Evolutionary conservation across 2,888 invertebrate species (phyloP), one percentile per base, ranked within the genome.

Genomic region (Drosophila quasianomalipes): DNA sequence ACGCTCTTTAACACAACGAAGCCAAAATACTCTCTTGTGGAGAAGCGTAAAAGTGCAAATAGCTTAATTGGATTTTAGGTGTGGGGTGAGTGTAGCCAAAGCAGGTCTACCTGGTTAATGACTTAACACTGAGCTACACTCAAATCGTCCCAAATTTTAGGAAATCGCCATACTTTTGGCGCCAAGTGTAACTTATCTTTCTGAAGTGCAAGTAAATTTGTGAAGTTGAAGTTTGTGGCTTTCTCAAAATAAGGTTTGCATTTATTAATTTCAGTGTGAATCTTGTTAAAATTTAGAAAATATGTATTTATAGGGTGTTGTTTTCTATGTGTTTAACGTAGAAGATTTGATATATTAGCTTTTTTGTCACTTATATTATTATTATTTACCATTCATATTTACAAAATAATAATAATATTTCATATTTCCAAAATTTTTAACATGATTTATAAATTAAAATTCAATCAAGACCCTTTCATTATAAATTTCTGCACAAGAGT

Each of bases 171-270:
- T n/a, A 41, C 41, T n/a, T 41, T 7, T 22, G 22, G 7, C 47
- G 7, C 22, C 22, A 22, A 22, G 22, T 14, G 22, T 47, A 10
- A n/a, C 10, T n/a, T 4, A 10, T 0, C 4, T 41, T 10, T n/a
- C 4, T n/a, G 10, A 10, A n/a, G 10, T 10, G 10, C n/a, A n/a
- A 10, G n/a, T n/a, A 4, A 41, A 41, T 9, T 39, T 47, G 12
- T 1, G n/a, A n/a, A 3, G 12, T n/a, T n/a, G 0, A 44, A 44
- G 12, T 3, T 1, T 12, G 3, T 1, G n/a, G 3, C 19, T 3
- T 4, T n/a, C 19, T n/a, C 0, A 39, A 9, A 39, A 44, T n/a
- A 44, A n/a, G 12, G 12, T n/a, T n/a, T n/a, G 44, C n/a, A 6
- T n/a, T n/a, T 6, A 12, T 6, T n/a, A n/a, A n/a, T n/a, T 44